These are phyloP conservation scores for Dromiciops gliroides DNA, from an alignment of 2,113 vertebrate species.

Conservation along the genomic window DNA sequence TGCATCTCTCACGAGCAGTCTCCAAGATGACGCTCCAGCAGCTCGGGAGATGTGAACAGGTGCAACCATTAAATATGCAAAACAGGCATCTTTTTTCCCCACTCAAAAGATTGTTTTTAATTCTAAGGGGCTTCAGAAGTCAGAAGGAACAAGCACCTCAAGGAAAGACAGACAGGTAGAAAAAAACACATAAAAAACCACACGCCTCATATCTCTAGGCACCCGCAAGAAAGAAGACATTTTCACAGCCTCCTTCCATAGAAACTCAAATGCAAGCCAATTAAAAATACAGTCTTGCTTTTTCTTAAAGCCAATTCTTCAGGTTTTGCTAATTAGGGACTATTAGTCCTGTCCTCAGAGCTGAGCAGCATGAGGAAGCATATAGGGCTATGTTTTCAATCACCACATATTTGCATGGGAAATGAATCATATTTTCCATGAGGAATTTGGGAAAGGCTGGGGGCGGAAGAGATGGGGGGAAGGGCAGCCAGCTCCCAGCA, in stretches of 20 bases:
- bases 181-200: constrained; percentile 1
- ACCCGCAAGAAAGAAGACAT: constrained; percentile 37
- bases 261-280: constrained; percentile 73
- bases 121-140: constrained; percentile 59
- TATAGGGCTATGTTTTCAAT: constrained; percentile 84
- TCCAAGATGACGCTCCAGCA: constrained; percentile 61
- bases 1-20: constrained; percentile 60
- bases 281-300: constrained; percentile 78
- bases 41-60: constrained; percentile 65
- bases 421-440: constrained; percentile 85
- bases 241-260: constrained; percentile 46
- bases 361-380: constrained; percentile 72
- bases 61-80: constrained; percentile 77
- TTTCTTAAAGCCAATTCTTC: constrained; percentile 80
- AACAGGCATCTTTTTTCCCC: constrained; percentile 45
- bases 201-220: constrained; percentile 34
- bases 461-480: constrained; percentile 17
- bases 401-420: constrained; percentile 78
- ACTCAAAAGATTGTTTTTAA: constrained; percentile 31
- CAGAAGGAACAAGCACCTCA: constrained; percentile 29
- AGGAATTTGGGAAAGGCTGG: constrained; percentile 72
- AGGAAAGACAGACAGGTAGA: constrained; percentile 66
- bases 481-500: constrained; percentile 67
- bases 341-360: constrained; percentile 80
- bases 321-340: constrained; percentile 83